Conservation (phyloP, 2,113 vertebrate species). For the Phrynosoma blainvillii region DNA sequence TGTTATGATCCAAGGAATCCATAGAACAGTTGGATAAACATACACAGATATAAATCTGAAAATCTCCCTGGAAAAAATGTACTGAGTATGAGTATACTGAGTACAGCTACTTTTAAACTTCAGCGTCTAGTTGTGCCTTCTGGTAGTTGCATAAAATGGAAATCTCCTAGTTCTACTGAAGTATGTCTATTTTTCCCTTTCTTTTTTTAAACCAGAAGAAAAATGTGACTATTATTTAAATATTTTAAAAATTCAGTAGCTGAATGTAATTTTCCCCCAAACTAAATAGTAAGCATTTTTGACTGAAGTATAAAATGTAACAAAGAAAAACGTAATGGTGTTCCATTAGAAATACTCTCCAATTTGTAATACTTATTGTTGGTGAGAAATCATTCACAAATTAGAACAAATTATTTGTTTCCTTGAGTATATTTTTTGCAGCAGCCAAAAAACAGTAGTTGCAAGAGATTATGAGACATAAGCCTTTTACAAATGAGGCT, state of each 20-base stretch:
- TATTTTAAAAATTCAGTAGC: not conserved
- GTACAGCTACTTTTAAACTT: constrained; percentile 14
- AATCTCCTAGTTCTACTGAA: constrained; percentile 10
- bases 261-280: not conserved
- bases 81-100: not conserved
- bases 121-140: constrained; percentile 15
- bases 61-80: constrained; percentile 10
- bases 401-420: constrained; percentile 13
- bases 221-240: constrained; percentile 4
- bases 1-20: not conserved
- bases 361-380: not conserved
- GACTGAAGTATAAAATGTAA: not conserved
- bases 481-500: constrained; percentile 24
- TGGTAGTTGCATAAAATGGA: constrained; percentile 33
- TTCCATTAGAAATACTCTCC: constrained; percentile 21
- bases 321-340: constrained; percentile 1
- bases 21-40: constrained; percentile 29
- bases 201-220: constrained; percentile 2
- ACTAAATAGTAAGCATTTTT: not conserved
- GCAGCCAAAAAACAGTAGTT: constrained; percentile 10
- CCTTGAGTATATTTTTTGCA: constrained; percentile 4
- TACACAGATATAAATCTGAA: constrained; percentile 29
- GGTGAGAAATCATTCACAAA: not conserved
- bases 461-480: not conserved
- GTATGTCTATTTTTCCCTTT: constrained; percentile 47